Evolutionary conservation across 2,888 invertebrate genomes (phyloP), one percentile per base, ranked within the genome.

Genomic region (Cynaeus angustus): DNA sequence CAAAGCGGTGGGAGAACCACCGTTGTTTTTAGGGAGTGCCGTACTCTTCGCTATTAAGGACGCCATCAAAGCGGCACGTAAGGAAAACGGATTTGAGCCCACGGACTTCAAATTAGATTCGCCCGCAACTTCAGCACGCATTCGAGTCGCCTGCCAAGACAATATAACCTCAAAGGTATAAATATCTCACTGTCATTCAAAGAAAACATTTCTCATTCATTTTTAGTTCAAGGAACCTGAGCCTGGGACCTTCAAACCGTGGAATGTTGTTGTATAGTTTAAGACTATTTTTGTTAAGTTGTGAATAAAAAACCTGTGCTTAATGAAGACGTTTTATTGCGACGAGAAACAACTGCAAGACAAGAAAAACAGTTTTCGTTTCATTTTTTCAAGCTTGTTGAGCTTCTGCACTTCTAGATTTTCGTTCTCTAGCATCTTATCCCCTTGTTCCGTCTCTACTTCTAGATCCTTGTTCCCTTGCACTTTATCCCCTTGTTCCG

Each of bases 1-100:
- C 0, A 98, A 98, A 91, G 98, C 96, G 70, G 92, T 98, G 37
- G 98, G 98, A 0, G 98, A 99, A 83, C 98, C 98, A 0, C 98
- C 98, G 0, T 84, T 98, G 3, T 96, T 98, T 82, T 87, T 98
- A 72, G 95, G 97, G 0, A 89, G 92, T n/a, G 91, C 96, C 0
- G 91, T 91, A 0, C 94, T 94, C 84, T 97, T 96, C 81, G 98
- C 98, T 0, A 95, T 97, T 71, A 94, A 93, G 82, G 92, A 93
- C 79, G 98, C 98, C 0, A 91, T 98, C 61, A 87, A 88, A 75
- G 91, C 94, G 0, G 95, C 95, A 0, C 88, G 98, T 14, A 82
- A 83, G 10, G 94, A 96, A 68, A 89, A 90, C 28, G 92, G 92
- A 0, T 85, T 89, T 3, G 80, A 85, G 3, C 82, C 83, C 0